Conservation (phyloP, 1,140 invertebrate genomes). For the Drosophila yakuba region DNA sequence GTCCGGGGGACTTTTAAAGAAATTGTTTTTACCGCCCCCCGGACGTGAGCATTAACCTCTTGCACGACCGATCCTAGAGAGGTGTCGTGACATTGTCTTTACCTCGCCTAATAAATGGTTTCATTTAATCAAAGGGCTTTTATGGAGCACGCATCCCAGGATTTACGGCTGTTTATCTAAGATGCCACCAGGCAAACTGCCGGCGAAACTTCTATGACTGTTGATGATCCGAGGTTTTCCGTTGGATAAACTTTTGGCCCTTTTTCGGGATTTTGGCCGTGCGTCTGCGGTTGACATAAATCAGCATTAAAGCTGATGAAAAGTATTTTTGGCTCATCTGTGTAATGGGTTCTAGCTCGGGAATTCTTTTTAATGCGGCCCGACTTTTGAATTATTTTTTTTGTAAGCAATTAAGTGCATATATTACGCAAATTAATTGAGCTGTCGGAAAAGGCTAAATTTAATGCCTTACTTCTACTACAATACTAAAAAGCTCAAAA, state of each 20-base stretch:
- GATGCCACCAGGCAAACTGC: slow-evolving; percentile 35
- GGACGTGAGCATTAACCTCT: slow-evolving; percentile 18
- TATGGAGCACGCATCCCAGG: slow-evolving; percentile 63
- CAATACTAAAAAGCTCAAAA: background rate
- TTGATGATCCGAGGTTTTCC: slow-evolving; percentile 56
- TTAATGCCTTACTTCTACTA: no score
- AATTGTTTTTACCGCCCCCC: slow-evolving; percentile 63
- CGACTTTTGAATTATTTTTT: slow-evolving; percentile 15
- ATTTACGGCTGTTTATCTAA: slow-evolving; percentile 67
- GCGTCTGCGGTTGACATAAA: slow-evolving; percentile 73
- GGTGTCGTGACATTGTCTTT: slow-evolving; percentile 75
- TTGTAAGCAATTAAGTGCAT: slow-evolving; percentile 7
- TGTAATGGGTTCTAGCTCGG: slow-evolving; percentile 25
- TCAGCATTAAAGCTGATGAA: slow-evolving; percentile 75
- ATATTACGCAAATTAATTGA: slow-evolving; percentile 11
- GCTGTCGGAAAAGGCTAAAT: no score
- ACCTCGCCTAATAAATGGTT: slow-evolving; percentile 77
- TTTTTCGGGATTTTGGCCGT: slow-evolving; percentile 27
- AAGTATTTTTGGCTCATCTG: slow-evolving; percentile 52
- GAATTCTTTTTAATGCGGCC: slow-evolving; percentile 16
- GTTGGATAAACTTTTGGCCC: slow-evolving; percentile 66
- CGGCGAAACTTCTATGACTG: slow-evolving; percentile 40
- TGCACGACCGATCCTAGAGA: slow-evolving; percentile 24
- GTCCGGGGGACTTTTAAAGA: slow-evolving; percentile 69
- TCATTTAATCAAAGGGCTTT: slow-evolving; percentile 79